These are phyloP conservation scores for Catonia carolina DNA, from an alignment of 2,888 invertebrate genomes.

Conservation along the genomic window DNA sequence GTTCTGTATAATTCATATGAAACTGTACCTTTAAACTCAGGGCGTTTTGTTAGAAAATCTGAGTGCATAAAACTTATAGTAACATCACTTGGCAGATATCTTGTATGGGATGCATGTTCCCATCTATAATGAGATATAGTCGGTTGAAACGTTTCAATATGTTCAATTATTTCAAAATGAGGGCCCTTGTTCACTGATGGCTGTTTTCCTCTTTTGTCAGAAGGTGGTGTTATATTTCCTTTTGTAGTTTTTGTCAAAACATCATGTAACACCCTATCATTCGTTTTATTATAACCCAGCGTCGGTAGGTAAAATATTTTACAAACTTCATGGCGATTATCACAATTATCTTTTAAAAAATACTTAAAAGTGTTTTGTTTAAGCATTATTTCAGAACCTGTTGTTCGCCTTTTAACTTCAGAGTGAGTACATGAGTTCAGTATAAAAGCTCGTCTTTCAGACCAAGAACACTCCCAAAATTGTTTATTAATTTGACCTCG, in stretches of 20 bases:
- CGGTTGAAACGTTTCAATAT: conserved; percentile 27
- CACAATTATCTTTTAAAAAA: conserved; percentile 7
- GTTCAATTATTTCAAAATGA: conserved; percentile 23
- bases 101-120: conserved; percentile 29
- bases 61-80: conserved; percentile 18
- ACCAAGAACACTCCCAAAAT: conserved; percentile 7
- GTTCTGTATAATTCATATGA: conserved; percentile 22
- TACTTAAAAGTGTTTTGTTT: neutral
- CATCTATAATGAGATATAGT: conserved; percentile 29
- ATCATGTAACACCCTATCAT: conserved; percentile 17
- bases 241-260: conserved; percentile 14
- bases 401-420: conserved; percentile 9
- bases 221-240: conserved; percentile 17
- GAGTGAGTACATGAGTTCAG: neutral
- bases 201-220: conserved; percentile 18
- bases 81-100: conserved; percentile 29
- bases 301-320: conserved; percentile 23
- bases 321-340: conserved; percentile 19
- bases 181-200: conserved; percentile 15
- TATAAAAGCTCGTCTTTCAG: conserved; percentile 6
- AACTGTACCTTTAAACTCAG: conserved; percentile 14
- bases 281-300: conserved; percentile 22
- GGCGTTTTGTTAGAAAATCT: conserved; percentile 18
- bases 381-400: neutral
- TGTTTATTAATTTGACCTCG: conserved; percentile 16